Evolutionary conservation across 2,888 invertebrate species (phyloP), one percentile per base, ranked within the genome.

Genomic region (Andrena minutula): DNA sequence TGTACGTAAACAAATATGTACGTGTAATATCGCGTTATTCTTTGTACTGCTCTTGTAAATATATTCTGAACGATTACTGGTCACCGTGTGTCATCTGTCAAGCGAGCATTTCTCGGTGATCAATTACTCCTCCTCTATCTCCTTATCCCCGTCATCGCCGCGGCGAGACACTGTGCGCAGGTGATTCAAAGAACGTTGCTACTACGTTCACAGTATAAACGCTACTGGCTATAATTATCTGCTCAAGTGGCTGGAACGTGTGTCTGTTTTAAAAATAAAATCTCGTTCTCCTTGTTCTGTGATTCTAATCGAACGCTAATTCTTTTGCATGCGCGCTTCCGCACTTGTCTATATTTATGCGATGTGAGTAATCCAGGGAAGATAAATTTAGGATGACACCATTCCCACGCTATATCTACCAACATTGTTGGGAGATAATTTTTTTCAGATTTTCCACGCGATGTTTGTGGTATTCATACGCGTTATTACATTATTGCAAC

Each of bases 31-130:
- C 89, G 86, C 92, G 88, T 91, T 91, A 92, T 91, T 91, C 92
- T 92, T 92, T 92, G 92, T 92, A 92, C 91, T 88, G 90, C 89
- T 91, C 91, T 92, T 92, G 92, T 92, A 92, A 92, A 92, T 92
- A 92, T 91, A 92, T 91, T 92, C 89, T 89, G 86, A 89, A 91
- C 87, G 90, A 90, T 92, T 89, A 91, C 88, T 90, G 56, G 91
- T 91, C 92, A 91, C 28, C 66, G 47, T 68, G 82, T 86, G 75
- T 85, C 75, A 69, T 87, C 53, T 82, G 61, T 82, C 35, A 58
- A 72, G 26, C 30, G 5, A 65, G 2, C 20, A 49, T 30, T 26
- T 32, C 16, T 28, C 32, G 2, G 7, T 6, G 20, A 71, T 32
- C 20, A 35, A 0, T 70, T 7, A 7, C 49, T 28, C 16, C 23